Conservation (phyloP, 2,888 invertebrate species). For the Norana najaformis region DNA sequence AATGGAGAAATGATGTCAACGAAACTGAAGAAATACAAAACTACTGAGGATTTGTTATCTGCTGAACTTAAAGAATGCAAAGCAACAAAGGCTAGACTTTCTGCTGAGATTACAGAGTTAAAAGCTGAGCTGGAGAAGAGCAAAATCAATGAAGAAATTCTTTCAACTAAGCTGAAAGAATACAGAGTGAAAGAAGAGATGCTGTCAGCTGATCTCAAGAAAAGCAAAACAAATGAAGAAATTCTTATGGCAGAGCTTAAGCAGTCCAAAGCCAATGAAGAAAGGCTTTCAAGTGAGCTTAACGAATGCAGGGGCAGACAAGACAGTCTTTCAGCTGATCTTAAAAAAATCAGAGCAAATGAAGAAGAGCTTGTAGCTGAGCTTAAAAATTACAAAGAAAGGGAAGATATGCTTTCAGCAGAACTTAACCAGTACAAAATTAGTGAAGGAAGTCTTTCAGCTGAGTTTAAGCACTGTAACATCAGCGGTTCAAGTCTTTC, state of each 20-base stretch:
- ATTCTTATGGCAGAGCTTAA: slow-evolving; percentile 5
- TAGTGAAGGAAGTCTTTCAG: not conserved
- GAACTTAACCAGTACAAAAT: not conserved
- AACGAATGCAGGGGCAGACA: not conserved
- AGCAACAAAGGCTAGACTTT: not conserved
- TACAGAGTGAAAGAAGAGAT: not conserved
- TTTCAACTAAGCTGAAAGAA: not conserved
- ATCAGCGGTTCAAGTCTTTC: not conserved
- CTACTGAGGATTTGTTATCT: too few relatives aligned
- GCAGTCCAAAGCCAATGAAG: not conserved
- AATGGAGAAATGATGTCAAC: too few relatives aligned
- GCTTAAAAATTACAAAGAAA: not conserved
- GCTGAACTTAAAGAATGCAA: too few relatives aligned
- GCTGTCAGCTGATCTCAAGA: not conserved
- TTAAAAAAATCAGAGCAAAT: not conserved
- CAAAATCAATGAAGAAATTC: slow-evolving; percentile 13
- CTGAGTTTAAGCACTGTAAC: not conserved
- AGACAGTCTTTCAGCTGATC: not conserved
- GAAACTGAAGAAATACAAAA: too few relatives aligned
- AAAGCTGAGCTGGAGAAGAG: not conserved
- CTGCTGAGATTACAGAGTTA: not conserved
- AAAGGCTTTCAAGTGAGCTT: slow-evolving; percentile 4
- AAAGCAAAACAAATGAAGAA: not conserved
- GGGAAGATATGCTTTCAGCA: too few relatives aligned
- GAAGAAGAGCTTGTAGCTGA: not conserved